Evolutionary conservation across 2,888 invertebrate species (phyloP).

Genomic region (Philopedon plagiatum): DNA sequence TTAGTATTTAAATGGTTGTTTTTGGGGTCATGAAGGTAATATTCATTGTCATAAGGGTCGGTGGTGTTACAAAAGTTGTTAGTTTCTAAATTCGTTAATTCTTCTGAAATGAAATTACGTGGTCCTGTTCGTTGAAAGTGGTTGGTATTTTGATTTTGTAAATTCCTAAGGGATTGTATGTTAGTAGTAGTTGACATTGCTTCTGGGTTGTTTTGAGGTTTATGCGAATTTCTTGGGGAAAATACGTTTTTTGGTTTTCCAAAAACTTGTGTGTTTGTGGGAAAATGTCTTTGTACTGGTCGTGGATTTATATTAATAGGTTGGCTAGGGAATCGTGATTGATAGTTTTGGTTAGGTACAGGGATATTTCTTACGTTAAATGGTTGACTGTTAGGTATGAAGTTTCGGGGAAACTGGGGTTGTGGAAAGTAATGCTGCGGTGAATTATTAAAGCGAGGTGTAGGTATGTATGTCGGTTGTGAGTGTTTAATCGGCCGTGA

Average conservation of each 20-base stretch:
- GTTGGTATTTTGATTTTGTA: background rate
- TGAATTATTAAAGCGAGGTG: background rate
- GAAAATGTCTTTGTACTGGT: background rate
- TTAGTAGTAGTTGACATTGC: background rate
- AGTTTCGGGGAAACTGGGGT: background rate
- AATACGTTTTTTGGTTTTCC: background rate
- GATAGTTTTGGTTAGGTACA: too few relatives aligned
- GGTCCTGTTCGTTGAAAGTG: background rate
- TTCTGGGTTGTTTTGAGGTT: conserved; percentile 1
- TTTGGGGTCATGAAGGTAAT: too few relatives aligned
- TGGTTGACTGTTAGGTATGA: background rate
- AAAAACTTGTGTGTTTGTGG: background rate
- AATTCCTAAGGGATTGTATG: background rate
- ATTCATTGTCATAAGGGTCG: too few relatives aligned
- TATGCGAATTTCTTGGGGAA: conserved; percentile 1
- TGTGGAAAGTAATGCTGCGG: background rate
- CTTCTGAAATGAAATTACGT: conserved; percentile 16
- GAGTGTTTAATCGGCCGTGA: background rate
- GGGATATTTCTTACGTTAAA: too few relatives aligned
- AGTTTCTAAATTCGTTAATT: conserved; percentile 20
- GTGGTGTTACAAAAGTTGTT: too few relatives aligned
- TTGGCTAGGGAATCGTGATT: background rate
- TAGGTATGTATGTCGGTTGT: background rate
- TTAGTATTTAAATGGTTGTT: too few relatives aligned
- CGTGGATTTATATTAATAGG: background rate